Evolutionary conservation across 1,140 invertebrate genomes (phyloP), one percentile per base, ranked within the genome.

Genomic region (Whitmania pigra): DNA sequence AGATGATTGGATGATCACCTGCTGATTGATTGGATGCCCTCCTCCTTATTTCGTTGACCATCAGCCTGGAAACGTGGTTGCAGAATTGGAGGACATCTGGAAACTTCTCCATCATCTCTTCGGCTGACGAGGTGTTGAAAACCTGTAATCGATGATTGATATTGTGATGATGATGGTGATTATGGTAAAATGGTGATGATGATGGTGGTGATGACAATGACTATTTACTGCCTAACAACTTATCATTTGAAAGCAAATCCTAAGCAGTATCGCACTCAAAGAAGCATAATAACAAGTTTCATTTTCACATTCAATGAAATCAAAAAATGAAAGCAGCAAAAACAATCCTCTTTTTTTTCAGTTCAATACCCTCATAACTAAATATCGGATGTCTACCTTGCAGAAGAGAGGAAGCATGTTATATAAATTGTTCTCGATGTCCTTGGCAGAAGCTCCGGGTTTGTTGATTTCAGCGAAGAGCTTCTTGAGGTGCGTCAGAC

Each of bases 321-420:
- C 9, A 17, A 49, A 3, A 49, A 49, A 17, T 11, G 13, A 3
- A 15, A 49, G 15, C 43, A 49, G 13, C 43, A 49, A 49, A 49
- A 49, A 36, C 31, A 36, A 36, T 36, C 31, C n/a, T n/a, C n/a
- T 2, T 36, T 36, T 36, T 36, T 36, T 36, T 49, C 11, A 49
- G 13, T 49, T 49, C 43, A 49, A 49, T 11, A 17, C 5, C 13
- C 43, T 49, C 43, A 17, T 13, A 17, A 49, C 43, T 0, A 18
- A 63, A 13, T 13, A 18, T 13, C 11, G 11, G 57, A 69, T 17
- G 67, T 75, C 83, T 86, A 96, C 94, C 87, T 97, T 97, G 84
- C 92, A 95, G 84, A 99, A 98, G 15, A 98, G 84, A 57, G 95
- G 95, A 77, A 99, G 85, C 92, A 98, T 96, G 82, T 94, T 95